Conservation (phyloP, 2,888 invertebrate species). For the Linhomoeus sp. region DNA sequence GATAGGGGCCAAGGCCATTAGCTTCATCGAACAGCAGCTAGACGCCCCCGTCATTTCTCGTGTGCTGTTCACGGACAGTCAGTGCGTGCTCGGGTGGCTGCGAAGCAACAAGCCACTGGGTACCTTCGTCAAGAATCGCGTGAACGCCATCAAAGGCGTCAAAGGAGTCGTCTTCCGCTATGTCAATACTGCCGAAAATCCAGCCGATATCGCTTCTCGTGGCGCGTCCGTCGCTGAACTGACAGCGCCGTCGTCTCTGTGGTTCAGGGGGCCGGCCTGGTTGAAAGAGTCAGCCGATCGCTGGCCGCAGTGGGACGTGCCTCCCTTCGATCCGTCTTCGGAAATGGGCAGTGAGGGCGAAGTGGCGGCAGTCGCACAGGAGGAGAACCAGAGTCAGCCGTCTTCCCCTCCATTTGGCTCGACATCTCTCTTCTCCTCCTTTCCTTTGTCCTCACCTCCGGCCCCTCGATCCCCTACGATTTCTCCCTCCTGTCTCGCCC, state of each 20-base stretch:
- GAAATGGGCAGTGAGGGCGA: too few species aligned
- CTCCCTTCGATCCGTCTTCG: too few species aligned
- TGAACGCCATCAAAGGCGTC: not conserved
- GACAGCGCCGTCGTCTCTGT: not conserved
- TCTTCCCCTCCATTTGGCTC: too few species aligned
- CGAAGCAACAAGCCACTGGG: not conserved
- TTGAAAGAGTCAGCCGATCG: not conserved
- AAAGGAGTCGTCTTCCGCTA: not conserved
- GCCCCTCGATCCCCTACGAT: too few species aligned
- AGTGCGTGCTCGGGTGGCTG: too few species aligned
- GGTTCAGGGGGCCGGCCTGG: not conserved
- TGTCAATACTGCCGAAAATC: not conserved
- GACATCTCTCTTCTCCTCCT: too few species aligned
- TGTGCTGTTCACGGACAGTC: too few species aligned
- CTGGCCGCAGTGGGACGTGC: not conserved
- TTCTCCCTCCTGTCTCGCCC: too few species aligned
- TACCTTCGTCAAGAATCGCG: not conserved
- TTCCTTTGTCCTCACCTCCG: too few species aligned
- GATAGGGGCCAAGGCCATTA: too few species aligned
- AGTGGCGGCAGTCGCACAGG: not conserved
- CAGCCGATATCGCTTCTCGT: not conserved
- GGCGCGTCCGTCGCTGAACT: not conserved
- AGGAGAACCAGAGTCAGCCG: not conserved
- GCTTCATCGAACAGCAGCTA: too few species aligned
- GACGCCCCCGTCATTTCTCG: too few species aligned